Conservation (phyloP, 1,140 invertebrate species). For the Samia ricini region DNA sequence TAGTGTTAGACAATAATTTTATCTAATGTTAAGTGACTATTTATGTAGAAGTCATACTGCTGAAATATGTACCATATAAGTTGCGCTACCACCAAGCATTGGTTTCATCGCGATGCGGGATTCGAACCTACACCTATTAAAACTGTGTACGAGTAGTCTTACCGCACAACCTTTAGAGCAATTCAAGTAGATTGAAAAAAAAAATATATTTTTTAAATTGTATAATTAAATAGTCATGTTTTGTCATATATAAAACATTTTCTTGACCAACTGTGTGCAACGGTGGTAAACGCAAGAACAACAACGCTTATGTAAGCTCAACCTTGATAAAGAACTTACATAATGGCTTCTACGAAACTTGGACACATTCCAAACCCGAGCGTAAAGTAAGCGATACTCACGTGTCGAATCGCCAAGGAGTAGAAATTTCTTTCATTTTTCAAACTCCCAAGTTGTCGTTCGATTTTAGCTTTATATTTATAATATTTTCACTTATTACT, state of each 20-base stretch:
- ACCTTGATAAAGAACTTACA: not conserved
- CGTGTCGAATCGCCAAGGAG: not conserved
- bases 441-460: not conserved
- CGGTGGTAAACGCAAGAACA: not conserved
- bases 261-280: not conserved
- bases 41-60: too few species aligned
- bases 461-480: not conserved
- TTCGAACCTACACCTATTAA: too few species aligned
- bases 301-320: not conserved
- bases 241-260: not conserved
- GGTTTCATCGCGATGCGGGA: too few species aligned
- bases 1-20: too few species aligned
- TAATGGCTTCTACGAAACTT: not conserved
- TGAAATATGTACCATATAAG: too few species aligned
- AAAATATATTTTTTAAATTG: too few species aligned
- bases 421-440: not conserved
- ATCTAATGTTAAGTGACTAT: too few species aligned
- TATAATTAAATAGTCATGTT: too few species aligned
- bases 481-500: not conserved
- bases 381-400: slow-evolving; percentile 1
- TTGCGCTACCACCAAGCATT: too few species aligned
- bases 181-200: too few species aligned
- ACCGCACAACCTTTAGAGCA: too few species aligned
- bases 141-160: too few species aligned
- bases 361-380: not conserved